Base-by-base conservation (phyloP, 2,797 vertebrate species). In the Phyllotis vaccarum region DNA sequence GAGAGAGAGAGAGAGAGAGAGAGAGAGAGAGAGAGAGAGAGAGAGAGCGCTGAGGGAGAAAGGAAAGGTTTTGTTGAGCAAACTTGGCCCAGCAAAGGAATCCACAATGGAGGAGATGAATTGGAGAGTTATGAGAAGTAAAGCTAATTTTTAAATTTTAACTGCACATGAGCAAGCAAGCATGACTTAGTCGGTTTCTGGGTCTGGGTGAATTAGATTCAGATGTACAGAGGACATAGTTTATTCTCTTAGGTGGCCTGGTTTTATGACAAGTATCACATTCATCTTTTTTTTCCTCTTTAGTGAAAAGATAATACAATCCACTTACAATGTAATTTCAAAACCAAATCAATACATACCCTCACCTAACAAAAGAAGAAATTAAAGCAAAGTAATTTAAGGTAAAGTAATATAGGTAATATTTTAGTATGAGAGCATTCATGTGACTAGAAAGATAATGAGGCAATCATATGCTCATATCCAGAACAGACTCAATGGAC, bases 361-460 rank as follows among this genome's bases (percentile, higher is more conserved):
- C 60, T 72, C 82, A 60, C 19, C 52, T 37, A 93, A 86, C 54
- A 80, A 82, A 88, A 58, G 11, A 54, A 79, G 66, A 87, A 85
- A 80, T 90, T 85, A 90, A 89, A 95, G n/a, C 56, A 89, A 89
- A 86, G 37, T 66, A 56, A 89, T 66, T 94, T 82, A 86, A 91
- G 80, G 14, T 89, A 40, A 81, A 86, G 27, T 74, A 89, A 49
- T 75, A 68, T 2, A 68, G 64, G 46, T 9, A n/a, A 46, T 75
- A 85, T 89, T 88, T 96, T 60, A 94, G 29, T 22, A 68, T 56
- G 66, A 49, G 74, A 85, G 10, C 74, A 6, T 24, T 74, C 49
- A 86, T 0, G 1, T 92, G 94, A 80, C 72, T 76, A 62, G 89
- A 72, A 58, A 91, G 58, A 58, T 29, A 5, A 27, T 34, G 52